Evolutionary conservation across 1,140 invertebrate genomes (phyloP), one percentile per base, ranked within the genome.

Genomic region (Saccostrea glomerata): DNA sequence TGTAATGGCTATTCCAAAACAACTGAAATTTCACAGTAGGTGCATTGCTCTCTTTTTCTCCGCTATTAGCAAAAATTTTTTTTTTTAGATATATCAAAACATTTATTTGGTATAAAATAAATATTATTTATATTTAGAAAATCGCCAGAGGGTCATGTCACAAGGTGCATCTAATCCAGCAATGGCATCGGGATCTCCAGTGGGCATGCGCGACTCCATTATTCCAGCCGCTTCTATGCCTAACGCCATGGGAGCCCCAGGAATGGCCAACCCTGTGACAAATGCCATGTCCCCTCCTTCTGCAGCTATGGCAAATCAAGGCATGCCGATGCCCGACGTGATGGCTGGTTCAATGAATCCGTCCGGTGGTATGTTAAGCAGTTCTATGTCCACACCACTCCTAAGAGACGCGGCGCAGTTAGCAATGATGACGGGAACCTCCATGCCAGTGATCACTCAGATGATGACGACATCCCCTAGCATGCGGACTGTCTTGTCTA

Each of bases 351-450:
- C 25, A 77, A 77, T 77, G 70, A 77, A 77, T 30, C 70, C 70
- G 70, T 25, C 70, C 2, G 36, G 30, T 13, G 4, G 25, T 12
- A 77, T 77, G 70, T 30, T 77, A 36, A 77, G 70, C 15, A 17
- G 25, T 36, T 77, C 70, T 0, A 63, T 63, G 58, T 40, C 70
- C 23, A 77, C 70, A 36, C 70, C 70, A 15, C 70, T 77, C 15
- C 25, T 77, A 4, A 77, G 70, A 77, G 70, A 77, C 25, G 70
- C 70, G 13, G 70, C 70, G 7, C 23, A 30, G 25, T 36, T 77
- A 30, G 70, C 70, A 7, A 77, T 77, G 70, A 77, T 77, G 70
- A 77, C 70, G 4, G 70, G 70, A 5, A 77, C 70, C 13, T 77
- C 70, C 1, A 77, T 77, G 70, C 70, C 70, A 13, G 70, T 77